A percentile compares a stretch with the other conserved stretches of the same genome.
These are phyloP conservation scores for Nycteola revayana DNA, from an alignment of 2,888 invertebrate genomes.

Conservation along the genomic window DNA sequence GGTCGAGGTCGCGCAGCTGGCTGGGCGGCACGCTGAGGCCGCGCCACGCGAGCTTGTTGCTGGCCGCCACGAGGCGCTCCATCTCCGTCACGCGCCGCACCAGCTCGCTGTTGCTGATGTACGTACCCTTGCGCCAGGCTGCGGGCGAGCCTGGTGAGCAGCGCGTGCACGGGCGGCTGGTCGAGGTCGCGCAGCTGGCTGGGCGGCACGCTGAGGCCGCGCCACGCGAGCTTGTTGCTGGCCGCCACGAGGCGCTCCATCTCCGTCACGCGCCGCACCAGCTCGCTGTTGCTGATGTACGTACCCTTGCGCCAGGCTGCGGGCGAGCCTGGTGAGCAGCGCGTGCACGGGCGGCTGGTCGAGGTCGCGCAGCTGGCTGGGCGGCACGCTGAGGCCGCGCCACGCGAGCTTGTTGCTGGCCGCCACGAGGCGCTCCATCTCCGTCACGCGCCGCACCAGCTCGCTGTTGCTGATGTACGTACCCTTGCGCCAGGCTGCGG, in stretches of 20 bases:
- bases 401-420: no score
- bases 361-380: no score
- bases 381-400: no score
- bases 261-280: conserved; percentile 71
- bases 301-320: no score
- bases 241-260: conserved; percentile 75
- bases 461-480: neutral
- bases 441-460: neutral
- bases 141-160: conserved; percentile 66
- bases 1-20: neutral
- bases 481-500: neutral
- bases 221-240: conserved; percentile 71
- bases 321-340: neutral
- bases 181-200: conserved; percentile 46
- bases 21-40: no score
- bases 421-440: no score
- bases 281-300: conserved; percentile 41
- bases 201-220: conserved; percentile 69
- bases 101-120: no score
- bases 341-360: neutral
- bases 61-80: no score
- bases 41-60: no score
- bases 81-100: no score
- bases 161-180: conserved; percentile 37
- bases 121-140: conserved; percentile 28